Evolutionary conservation across 1,140 invertebrate species (phyloP).

Genomic region (Drosophila grimshawi): DNA sequence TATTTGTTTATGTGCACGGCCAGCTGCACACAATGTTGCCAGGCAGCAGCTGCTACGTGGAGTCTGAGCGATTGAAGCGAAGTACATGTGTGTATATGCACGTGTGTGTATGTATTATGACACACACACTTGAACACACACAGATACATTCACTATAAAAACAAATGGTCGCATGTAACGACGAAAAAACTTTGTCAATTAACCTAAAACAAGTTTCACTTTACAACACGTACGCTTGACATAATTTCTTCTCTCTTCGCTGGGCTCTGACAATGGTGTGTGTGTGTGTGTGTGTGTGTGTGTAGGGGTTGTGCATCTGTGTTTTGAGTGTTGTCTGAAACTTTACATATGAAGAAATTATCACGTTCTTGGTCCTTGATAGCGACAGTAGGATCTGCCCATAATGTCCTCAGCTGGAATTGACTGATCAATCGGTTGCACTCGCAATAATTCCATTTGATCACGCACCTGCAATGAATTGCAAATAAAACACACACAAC

Average conservation of each 20-base stretch:
- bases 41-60: conserved; percentile 53
- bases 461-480: conserved; percentile 76
- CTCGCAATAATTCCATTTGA: conserved; percentile 79
- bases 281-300: conserved; percentile 11
- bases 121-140: conserved; percentile 23
- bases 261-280: conserved; percentile 13
- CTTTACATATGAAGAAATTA: conserved; percentile 77
- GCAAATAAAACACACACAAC: conserved; percentile 16
- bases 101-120: conserved; percentile 21
- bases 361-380: conserved; percentile 84
- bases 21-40: conserved; percentile 71
- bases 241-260: conserved; percentile 56
- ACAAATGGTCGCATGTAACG: conserved; percentile 41
- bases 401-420: conserved; percentile 84
- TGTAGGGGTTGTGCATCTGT: conserved; percentile 3
- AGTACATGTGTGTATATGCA: conserved; percentile 38
- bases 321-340: conserved; percentile 24
- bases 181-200: conserved; percentile 80
- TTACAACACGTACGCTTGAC: conserved; percentile 76
- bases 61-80: conserved; percentile 66
- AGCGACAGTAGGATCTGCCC: conserved; percentile 84
- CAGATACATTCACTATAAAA: conserved; percentile 43
- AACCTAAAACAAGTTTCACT: conserved; percentile 81
- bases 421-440: conserved; percentile 82
- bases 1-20: conserved; percentile 73